Conservation (phyloP, 2,797 vertebrate genomes). For the Diplodus sargus region DNA sequence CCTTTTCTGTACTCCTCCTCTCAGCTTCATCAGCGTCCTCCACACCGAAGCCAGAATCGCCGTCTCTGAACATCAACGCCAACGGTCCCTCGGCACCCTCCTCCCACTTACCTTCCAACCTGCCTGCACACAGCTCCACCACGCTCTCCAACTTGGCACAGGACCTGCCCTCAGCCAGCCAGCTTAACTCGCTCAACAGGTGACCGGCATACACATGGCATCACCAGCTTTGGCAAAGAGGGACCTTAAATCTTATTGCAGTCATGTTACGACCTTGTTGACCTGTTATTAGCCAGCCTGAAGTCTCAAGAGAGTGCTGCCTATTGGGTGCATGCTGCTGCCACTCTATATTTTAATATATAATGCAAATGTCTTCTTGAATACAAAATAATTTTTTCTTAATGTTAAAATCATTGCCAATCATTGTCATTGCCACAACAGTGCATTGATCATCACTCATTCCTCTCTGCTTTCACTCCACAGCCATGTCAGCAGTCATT, state of each 20-base stretch:
- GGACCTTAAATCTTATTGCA: not conserved
- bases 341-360: not conserved
- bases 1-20: not conserved
- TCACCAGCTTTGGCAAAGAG: not conserved
- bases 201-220: slow-evolving; percentile 59
- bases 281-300: not conserved
- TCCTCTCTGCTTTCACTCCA: slow-evolving; percentile 70
- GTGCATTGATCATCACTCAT: slow-evolving; percentile 12
- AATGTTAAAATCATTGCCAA: not conserved
- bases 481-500: slow-evolving; percentile 90
- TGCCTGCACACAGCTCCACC: slow-evolving; percentile 84
- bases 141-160: slow-evolving; percentile 88
- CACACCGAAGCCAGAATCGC: slow-evolving; percentile 90
- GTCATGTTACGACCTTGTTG: not conserved
- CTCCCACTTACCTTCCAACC: slow-evolving; percentile 84
- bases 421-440: not conserved
- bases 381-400: not conserved
- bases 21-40: slow-evolving; percentile 89
- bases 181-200: slow-evolving; percentile 91
- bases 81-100: slow-evolving; percentile 83
- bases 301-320: not conserved
- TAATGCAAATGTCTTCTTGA: not conserved
- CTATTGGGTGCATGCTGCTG: not conserved
- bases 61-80: slow-evolving; percentile 84
- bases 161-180: slow-evolving; percentile 88